Base-by-base conservation (phyloP, 2,888 invertebrate genomes). In the Melinaea marsaeus region DNA sequence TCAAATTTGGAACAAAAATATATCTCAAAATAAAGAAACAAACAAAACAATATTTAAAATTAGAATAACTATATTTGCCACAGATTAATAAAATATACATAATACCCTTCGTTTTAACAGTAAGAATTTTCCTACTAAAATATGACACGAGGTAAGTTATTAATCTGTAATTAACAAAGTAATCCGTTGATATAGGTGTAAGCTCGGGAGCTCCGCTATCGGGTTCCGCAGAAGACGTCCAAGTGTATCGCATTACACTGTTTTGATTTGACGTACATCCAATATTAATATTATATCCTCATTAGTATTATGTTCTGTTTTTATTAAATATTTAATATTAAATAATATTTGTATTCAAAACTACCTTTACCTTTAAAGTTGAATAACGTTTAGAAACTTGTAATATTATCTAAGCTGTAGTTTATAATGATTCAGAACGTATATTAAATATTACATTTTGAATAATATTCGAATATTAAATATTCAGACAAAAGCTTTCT, bases 131-230 rank as follows among this genome's bases (percentile, higher is more conserved):
- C 32, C 35, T 45, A 55, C 9, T 54, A 54, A 34, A 57, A 51
- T 13, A 42, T 5, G 9, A 13, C 56, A 61, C 57, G 58, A 7
- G 46, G 61, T 65, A 57, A 57, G 61, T 60, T 61, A 59, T 46
- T 60, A 64, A 60, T 58, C 58, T 65, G 61, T 65, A 63, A 65
- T 65, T 61, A 68, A 67, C 66, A 63, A 56, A 63, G 58, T 72
- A 71, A 73, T 71, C 71, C 73, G 55, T 62, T 67, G 73, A 73
- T 73, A 74, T 74, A 72, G 71, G 68, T 70, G 73, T 71, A 69
- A 69, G 69, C 64, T 65, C 62, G 70, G 67, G 71, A 68, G 67
- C 69, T 67, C 65, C 68, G 69, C 66, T 72, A 71, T 74, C 73
- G 46, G 55, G 65, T 73, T 72, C 58, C 71, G 56, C 72, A 72